A percentile compares a stretch with the other conserved stretches of the same genome.
These are phyloP conservation scores for Strongylocentrotus purpuratus DNA, from an alignment of 35 echinoderm and acorn worm species.

Conservation along the genomic window DNA sequence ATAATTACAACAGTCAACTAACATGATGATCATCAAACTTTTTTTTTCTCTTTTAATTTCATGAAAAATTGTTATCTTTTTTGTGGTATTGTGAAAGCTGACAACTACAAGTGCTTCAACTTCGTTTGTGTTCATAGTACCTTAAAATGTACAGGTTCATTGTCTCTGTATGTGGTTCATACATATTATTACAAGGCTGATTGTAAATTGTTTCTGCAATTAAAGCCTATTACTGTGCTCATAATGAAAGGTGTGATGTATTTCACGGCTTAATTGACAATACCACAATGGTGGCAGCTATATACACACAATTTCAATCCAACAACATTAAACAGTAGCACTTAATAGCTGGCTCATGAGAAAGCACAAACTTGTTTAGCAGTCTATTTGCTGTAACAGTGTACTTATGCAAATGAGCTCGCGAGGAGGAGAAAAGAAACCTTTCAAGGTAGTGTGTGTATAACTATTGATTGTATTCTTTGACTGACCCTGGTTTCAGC, in stretches of 20 bases:
- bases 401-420: constrained; percentile 23
- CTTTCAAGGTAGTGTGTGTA: background rate
- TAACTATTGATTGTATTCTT: background rate
- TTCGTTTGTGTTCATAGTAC: too few species aligned
- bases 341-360: background rate
- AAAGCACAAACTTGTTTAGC: constrained; percentile 14
- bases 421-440: background rate
- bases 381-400: constrained; percentile 37
- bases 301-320: background rate
- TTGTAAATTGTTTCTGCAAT: background rate
- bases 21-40: too few species aligned
- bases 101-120: too few species aligned
- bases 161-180: too few species aligned
- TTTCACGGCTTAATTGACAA: background rate
- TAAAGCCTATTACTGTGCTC: background rate
- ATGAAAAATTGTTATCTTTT: too few species aligned
- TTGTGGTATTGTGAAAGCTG: too few species aligned
- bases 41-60: too few species aligned
- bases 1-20: too few species aligned
- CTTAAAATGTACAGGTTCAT: too few species aligned
- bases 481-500: background rate
- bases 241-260: background rate
- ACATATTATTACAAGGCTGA: background rate
- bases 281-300: background rate
- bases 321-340: background rate